Percentiles rank a stretch among this genome's conserved stretches.
phyloP scores from a whole-genome alignment of 2,113 vertebrate genomes.

The Halichoeres trimaculatus region DNA sequence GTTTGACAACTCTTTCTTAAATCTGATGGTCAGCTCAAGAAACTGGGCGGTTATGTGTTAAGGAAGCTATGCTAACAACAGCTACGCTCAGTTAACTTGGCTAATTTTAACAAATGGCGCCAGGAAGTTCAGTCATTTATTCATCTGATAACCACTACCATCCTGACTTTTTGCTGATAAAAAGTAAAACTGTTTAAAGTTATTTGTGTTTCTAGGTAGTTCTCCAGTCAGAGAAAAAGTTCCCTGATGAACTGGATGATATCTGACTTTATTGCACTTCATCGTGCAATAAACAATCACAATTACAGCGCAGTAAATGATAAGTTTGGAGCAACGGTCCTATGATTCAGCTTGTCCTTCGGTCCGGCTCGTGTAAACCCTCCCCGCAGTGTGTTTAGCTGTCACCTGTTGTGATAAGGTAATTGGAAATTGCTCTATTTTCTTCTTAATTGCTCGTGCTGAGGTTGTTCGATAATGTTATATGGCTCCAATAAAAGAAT shows the following conservation, averaged over 20 bases:
- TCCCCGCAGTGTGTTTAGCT: too few relatives aligned
- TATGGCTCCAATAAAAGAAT: slow-evolving; percentile 26
- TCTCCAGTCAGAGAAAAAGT: too few relatives aligned
- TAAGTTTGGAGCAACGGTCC: background rate
- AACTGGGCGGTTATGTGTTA: too few relatives aligned
- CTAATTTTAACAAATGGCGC: too few relatives aligned
- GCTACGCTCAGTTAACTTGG: too few relatives aligned
- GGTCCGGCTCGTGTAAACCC: background rate
- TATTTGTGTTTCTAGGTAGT: background rate
- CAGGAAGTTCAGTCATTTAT: too few relatives aligned
- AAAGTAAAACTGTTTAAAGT: too few relatives aligned
- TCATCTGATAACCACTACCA: too few relatives aligned
- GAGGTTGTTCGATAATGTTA: background rate
- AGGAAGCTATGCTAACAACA: too few relatives aligned
- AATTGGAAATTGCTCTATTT: slow-evolving; percentile 73
- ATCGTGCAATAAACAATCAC: background rate
- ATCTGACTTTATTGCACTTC: slow-evolving; percentile 1
- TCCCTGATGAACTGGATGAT: background rate
- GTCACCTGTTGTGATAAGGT: slow-evolving; percentile 66
- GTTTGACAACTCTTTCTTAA: too few relatives aligned
- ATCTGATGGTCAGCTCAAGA: too few relatives aligned
- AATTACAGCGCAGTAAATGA: background rate
- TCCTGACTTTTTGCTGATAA: too few relatives aligned
- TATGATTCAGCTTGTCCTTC: background rate
- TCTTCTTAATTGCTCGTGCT: background rate